Evolutionary conservation across 2,797 vertebrate genomes (phyloP), one percentile per base, ranked within the genome.

Genomic region (Emydoidea blandingii): DNA sequence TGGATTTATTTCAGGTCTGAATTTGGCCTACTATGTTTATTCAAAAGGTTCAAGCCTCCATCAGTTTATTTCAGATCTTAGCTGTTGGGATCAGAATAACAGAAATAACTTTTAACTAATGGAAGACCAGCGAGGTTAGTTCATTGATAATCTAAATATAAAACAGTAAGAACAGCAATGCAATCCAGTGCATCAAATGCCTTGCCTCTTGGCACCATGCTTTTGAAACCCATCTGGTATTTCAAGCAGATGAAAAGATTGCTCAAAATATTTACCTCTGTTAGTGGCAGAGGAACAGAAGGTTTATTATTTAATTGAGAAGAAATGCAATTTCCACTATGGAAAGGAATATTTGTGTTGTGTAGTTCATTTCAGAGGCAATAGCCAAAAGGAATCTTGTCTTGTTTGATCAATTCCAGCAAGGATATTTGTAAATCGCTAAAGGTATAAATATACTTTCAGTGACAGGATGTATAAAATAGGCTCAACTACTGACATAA

Each of bases 281-380:
- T 93, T 94, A 94, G 94, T 56, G 52, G 78, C 83, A 93, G 94
- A 95, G 95, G 96, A 96, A 97, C 94, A 97, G 96, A 97, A 97
- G 88, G 37, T 92, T 79, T 86, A 96, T 97, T 97, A 92, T 97
- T 96, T 94, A 6, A 4, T 89, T 83, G 68, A 41, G 68, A 87
- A 91, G 94, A 97, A 85, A 89, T 1, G 0, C 90, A 92, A 90
- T 96, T 97, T 94, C 95, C 94, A 95, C 96, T 97, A 84, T 92
- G 89, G 89, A 86, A 94, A 89, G 65, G 78, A 95, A 85, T 76
- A 89, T 54, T 91, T 81, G 76, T 94, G 80, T 96, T 96, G 94
- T 96, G 96, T 90, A 93, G 65, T 31, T 95, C 2, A 0, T 94
- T 91, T 93, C 81, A 89, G 1, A 3, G 74, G 78, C 31, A 1